Evolutionary conservation across 2,797 vertebrate species (phyloP).

Genomic region (Coreius guichenoti): DNA sequence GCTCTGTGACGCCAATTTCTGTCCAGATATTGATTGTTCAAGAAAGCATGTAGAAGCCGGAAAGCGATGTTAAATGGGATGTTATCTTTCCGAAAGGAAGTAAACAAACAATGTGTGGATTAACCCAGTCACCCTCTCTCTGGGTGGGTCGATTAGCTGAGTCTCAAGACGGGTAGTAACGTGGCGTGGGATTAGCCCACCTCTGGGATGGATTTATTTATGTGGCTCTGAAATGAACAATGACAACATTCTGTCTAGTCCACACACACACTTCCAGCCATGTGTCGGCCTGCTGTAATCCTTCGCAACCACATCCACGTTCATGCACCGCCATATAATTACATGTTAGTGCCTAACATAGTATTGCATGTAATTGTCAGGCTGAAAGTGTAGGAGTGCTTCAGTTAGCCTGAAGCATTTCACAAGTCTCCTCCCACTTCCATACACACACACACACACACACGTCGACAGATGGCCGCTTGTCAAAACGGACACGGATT

Average conservation of each 20-base stretch:
- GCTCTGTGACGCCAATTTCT: not conserved
- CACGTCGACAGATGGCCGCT: constrained; percentile 19
- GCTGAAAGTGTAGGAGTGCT: constrained; percentile 18
- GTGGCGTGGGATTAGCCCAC: constrained; percentile 72
- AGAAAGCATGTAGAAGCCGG: not conserved
- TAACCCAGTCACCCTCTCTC: constrained; percentile 69
- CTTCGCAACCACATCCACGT: not conserved
- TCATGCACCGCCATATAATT: constrained; percentile 31
- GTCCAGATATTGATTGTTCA: constrained; percentile 20
- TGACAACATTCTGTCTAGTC: constrained; percentile 23
- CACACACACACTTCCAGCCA: constrained; percentile 24
- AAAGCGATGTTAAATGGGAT: constrained; percentile 13
- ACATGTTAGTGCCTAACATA: constrained; percentile 22
- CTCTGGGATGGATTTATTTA: constrained; percentile 73
- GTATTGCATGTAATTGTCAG: constrained; percentile 13
- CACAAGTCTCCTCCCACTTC: constrained; percentile 28
- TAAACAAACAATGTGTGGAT: constrained; percentile 72
- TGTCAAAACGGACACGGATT: constrained; percentile 18
- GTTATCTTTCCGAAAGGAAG: not conserved
- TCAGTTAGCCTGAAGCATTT: constrained; percentile 29
- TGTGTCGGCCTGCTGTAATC: not conserved
- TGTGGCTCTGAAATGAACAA: constrained; percentile 73
- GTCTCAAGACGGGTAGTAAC: constrained; percentile 63
- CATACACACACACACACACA: constrained; percentile 3
- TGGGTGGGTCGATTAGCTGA: constrained; percentile 70